phyloP scores from a whole-genome alignment of 2,888 invertebrate species.

The Lasioglossum malachurum region DNA sequence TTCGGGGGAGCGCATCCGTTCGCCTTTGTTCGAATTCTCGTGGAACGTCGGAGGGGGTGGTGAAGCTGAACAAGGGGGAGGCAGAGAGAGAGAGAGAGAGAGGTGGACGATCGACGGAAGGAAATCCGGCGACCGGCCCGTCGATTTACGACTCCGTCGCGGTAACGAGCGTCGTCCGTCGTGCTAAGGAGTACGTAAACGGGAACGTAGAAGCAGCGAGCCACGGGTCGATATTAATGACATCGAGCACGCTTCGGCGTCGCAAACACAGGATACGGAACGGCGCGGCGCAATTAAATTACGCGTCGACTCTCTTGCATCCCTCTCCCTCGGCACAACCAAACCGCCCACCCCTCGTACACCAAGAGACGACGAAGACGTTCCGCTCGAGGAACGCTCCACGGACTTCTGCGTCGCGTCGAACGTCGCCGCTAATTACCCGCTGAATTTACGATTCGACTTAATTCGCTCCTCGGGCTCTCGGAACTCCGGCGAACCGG shows the following conservation, averaged over 20 bases:
- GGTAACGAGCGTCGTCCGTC: constrained; percentile 39
- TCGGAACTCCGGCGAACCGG: neutral
- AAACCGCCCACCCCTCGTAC: neutral
- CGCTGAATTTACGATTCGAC: constrained; percentile 34
- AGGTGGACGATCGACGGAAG: constrained; percentile 8
- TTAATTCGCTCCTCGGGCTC: constrained; percentile 7
- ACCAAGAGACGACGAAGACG: constrained; percentile 1
- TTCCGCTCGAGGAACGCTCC: constrained; percentile 6
- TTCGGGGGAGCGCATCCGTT: neutral
- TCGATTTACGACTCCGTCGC: constrained; percentile 34
- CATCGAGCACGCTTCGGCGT: constrained; percentile 44
- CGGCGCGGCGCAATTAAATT: constrained; percentile 46
- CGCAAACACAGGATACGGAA: constrained; percentile 24
- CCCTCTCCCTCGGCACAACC: neutral
- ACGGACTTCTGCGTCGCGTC: neutral
- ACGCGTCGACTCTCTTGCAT: constrained; percentile 37
- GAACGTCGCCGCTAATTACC: constrained; percentile 48
- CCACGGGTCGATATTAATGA: constrained; percentile 54
- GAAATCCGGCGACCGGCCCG: constrained; percentile 22
- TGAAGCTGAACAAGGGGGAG: neutral
- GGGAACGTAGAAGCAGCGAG: constrained; percentile 19
- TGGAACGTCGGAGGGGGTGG: neutral
- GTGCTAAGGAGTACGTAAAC: constrained; percentile 28
- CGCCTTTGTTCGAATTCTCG: constrained; percentile 3
- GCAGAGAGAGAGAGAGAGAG: neutral